Conservation (phyloP, 2,888 invertebrate species). For the Idaea biselata region DNA sequence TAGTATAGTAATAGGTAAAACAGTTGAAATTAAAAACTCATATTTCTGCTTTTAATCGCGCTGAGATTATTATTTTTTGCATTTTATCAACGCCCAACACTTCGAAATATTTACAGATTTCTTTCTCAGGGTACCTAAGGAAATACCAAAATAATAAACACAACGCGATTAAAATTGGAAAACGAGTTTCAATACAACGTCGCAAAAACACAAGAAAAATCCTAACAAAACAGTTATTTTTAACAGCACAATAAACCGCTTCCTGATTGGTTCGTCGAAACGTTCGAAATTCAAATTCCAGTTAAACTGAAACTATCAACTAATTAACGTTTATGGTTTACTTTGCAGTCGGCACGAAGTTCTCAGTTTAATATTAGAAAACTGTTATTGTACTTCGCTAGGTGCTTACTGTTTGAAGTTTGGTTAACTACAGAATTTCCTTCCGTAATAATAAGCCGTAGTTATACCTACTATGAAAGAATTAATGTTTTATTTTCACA, state of each 20-base stretch:
- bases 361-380: not conserved
- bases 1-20: no score
- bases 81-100: no score
- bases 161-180: no score
- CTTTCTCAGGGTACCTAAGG: no score
- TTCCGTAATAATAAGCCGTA: not conserved
- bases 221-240: not conserved
- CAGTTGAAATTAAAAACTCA: no score
- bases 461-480: no score
- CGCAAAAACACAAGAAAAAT: not conserved
- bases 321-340: constrained; percentile 1
- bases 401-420: not conserved
- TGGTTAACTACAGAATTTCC: not conserved
- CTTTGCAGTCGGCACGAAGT: not conserved
- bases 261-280: not conserved
- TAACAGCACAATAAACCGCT: not conserved
- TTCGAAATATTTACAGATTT: no score
- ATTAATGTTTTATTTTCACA: no score
- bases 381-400: not conserved
- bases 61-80: no score
- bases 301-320: not conserved
- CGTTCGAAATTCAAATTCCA: not conserved
- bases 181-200: no score
- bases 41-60: no score
- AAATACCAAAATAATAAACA: no score